These are phyloP conservation scores for Sylvilagus floridanus DNA, from an alignment of 2,797 vertebrate genomes.

Conservation along the genomic window DNA sequence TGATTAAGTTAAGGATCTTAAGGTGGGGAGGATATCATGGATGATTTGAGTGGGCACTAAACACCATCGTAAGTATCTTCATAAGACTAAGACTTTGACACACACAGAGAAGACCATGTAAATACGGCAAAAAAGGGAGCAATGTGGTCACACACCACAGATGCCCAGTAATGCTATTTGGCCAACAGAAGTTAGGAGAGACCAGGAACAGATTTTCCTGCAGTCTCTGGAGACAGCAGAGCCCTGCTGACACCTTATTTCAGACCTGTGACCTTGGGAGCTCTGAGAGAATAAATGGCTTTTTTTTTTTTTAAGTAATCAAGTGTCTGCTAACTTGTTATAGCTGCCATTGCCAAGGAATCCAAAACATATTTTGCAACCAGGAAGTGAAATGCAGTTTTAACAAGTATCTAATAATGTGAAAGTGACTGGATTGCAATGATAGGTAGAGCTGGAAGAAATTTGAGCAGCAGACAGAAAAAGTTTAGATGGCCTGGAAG, in stretches of 20 bases:
- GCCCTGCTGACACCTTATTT: not conserved
- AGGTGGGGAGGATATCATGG: not conserved
- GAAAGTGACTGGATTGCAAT: not conserved
- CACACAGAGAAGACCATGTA: not conserved
- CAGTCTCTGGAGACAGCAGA: not conserved
- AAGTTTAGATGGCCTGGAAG: not conserved
- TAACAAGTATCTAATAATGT: not conserved
- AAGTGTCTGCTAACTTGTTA: not conserved
- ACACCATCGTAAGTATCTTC: not conserved
- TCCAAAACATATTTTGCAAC: not conserved
- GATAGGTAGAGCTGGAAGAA: not conserved
- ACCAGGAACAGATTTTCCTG: not conserved
- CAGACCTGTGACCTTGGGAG: not conserved
- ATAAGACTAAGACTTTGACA: not conserved
- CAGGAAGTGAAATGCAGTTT: not conserved
- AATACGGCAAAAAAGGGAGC: not conserved
- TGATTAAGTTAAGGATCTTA: not conserved
- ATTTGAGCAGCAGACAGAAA: not conserved
- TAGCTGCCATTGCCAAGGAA: not conserved
- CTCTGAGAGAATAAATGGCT: not conserved
- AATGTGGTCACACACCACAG: not conserved
- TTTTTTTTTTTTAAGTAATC: not conserved
- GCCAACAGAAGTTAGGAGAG: not conserved
- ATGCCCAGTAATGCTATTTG: not conserved
- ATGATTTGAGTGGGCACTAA: not conserved